Conservation (phyloP, 2,113 vertebrate genomes). For the Alces alces region DNA sequence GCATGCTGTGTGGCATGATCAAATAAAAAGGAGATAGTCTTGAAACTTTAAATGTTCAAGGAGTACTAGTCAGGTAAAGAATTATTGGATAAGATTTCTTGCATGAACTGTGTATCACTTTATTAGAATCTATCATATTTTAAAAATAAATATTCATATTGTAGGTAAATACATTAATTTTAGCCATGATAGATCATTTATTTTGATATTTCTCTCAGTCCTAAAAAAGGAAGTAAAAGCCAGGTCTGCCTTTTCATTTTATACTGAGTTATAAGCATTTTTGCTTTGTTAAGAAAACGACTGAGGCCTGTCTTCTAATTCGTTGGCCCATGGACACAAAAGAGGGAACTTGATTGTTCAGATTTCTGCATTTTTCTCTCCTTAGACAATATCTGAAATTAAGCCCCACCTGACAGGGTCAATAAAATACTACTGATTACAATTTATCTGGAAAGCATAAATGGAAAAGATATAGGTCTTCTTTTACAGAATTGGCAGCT, state of each 20-base stretch:
- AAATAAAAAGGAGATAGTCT: not conserved
- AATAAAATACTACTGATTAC: constrained; percentile 54
- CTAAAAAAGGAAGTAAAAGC: not conserved
- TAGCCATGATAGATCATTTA: not conserved
- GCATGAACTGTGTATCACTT: not conserved
- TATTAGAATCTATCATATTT: not conserved
- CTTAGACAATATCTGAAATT: constrained; percentile 53
- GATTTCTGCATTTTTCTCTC: constrained; percentile 48
- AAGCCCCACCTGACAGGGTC: constrained; percentile 60
- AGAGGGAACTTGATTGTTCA: constrained; percentile 18
- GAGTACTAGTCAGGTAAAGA: not conserved
- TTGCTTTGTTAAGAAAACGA: constrained; percentile 11
- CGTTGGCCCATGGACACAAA: not conserved
- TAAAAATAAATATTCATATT: not conserved
- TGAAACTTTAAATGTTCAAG: not conserved
- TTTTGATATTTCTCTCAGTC: not conserved
- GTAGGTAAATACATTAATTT: not conserved
- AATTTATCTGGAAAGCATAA: constrained; percentile 55
- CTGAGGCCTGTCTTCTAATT: not conserved
- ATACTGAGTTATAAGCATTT: not conserved
- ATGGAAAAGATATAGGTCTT: constrained; percentile 43
- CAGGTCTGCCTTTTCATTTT: not conserved
- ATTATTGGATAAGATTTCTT: not conserved
- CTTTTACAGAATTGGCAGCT: constrained; percentile 36
- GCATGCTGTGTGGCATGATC: not conserved